Evolutionary conservation across 2,888 invertebrate species (phyloP).

Genomic region (Cataglyphis altisquamis): DNA sequence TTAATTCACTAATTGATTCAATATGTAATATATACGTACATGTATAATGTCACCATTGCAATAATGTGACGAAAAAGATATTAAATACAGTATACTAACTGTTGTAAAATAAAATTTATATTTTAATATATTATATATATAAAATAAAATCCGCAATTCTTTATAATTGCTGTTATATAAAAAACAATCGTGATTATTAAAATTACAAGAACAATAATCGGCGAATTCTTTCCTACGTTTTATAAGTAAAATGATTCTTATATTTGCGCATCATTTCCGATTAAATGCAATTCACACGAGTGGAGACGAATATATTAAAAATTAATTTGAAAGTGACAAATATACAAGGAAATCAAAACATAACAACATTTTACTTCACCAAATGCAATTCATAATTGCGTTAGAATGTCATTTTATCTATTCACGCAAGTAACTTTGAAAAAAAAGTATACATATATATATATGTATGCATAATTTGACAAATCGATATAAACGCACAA

Average conservation of each 20-base stretch:
- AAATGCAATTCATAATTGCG: conserved; percentile 65
- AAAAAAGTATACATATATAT: neutral
- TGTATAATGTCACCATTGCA: neutral
- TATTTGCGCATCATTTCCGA: conserved; percentile 50
- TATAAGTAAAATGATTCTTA: neutral
- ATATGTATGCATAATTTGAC: neutral
- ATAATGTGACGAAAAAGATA: neutral
- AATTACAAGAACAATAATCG: neutral
- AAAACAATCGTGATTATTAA: neutral
- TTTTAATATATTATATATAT: neutral
- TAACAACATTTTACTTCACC: conserved; percentile 40
- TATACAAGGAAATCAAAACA: conserved; percentile 51
- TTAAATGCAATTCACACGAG: conserved; percentile 28
- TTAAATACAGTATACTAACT: neutral
- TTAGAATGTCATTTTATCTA: conserved; percentile 57
- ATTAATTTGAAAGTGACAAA: conserved; percentile 50
- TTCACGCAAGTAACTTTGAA: conserved; percentile 44
- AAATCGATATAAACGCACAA: neutral
- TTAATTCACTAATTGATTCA: neutral
- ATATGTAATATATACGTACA: neutral
- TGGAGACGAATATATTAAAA: neutral
- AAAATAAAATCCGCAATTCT: neutral
- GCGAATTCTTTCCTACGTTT: neutral
- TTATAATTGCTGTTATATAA: neutral
- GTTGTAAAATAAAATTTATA: conserved; percentile 3